Evolutionary conservation across 2,888 invertebrate species (phyloP), one percentile per base, ranked within the genome.

Genomic region (Oeneis ivallda): DNA sequence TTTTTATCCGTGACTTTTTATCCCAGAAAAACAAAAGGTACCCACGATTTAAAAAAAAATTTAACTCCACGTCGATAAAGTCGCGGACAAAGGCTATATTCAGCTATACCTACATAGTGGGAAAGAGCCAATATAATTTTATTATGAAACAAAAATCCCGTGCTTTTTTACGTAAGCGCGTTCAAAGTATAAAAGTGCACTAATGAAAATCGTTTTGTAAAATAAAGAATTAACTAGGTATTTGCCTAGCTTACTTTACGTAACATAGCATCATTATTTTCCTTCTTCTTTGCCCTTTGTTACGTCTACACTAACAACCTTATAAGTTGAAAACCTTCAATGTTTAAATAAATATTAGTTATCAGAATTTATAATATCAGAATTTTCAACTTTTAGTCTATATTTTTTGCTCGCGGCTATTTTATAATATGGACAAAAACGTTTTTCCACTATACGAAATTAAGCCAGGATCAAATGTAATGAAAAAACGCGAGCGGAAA

Each of bases 341-440:
- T 56, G 56, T 63, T n/a, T 39, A 34, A 47, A 37, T 45, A 62
- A 62, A 50, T 66, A 59, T 63, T 62, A 62, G 62, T 62, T 59
- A n/a, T 7, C 13, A 61, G 45, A 57, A 61, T 49, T 59, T 62
- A n/a, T n/a, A n/a, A n/a, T 59, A n/a, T 7, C 13, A 61, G 45
- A 57, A 61, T 49, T 59, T 62, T 49, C 41, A 41, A 43, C 57
- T 47, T 52, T 52, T 8, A 45, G 19, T 58, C 26, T 37, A 34
- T 62, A 60, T 47, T 63, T 65, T 67, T 65, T 49, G 47, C 41
- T 45, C 32, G 59, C 56, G 62, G 67, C 43, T 15, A 57, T 52
- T 65, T 67, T 65, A 47, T 57, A 62, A 60, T 47, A 32, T 57
- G 59, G 56, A 62, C 54, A 60, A 67, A 67, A 69, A 63, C 50